These are phyloP conservation scores for Micromussa lordhowensis DNA, from an alignment of 92 coral and sea anemone genomes.

Conservation along the genomic window DNA sequence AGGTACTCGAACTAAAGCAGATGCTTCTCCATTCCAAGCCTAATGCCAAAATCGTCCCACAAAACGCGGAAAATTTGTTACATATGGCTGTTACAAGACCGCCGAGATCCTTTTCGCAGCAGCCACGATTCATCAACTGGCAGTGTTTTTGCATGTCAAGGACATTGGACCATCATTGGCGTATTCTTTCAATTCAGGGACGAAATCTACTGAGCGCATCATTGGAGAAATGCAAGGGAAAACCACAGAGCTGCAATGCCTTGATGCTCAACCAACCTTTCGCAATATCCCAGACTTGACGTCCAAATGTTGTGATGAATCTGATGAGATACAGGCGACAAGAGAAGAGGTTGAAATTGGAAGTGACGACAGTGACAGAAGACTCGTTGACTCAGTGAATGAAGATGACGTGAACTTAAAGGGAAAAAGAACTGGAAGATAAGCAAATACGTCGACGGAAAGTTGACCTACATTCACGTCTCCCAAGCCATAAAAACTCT, in stretches of 20 bases:
- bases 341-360: constrained; percentile 5
- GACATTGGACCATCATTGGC: too few species aligned
- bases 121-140: constrained; percentile 62
- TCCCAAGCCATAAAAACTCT: constrained; percentile 48
- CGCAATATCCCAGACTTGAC: constrained; percentile 9
- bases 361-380: not conserved
- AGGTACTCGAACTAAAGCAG: constrained; percentile 48
- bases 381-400: not conserved
- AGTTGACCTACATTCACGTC: constrained; percentile 28
- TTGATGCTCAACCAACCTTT: constrained; percentile 55
- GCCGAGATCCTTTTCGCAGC: constrained; percentile 59
- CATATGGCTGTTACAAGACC: constrained; percentile 47
- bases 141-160: constrained; percentile 28
- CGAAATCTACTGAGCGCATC: constrained; percentile 50
- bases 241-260: constrained; percentile 42
- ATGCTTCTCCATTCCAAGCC: constrained; percentile 37
- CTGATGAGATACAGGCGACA: not conserved
- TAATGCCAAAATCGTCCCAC: constrained; percentile 37
- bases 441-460: constrained; percentile 37
- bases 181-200: constrained; percentile 41
- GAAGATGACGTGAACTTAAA: constrained; percentile 8
- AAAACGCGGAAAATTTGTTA: constrained; percentile 50
- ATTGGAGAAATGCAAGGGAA: constrained; percentile 54
- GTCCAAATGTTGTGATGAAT: constrained; percentile 5
- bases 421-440: constrained; percentile 28